These are phyloP conservation scores for Lamellibrachia columna DNA, from an alignment of 2,888 invertebrate species.

Conservation along the genomic window DNA sequence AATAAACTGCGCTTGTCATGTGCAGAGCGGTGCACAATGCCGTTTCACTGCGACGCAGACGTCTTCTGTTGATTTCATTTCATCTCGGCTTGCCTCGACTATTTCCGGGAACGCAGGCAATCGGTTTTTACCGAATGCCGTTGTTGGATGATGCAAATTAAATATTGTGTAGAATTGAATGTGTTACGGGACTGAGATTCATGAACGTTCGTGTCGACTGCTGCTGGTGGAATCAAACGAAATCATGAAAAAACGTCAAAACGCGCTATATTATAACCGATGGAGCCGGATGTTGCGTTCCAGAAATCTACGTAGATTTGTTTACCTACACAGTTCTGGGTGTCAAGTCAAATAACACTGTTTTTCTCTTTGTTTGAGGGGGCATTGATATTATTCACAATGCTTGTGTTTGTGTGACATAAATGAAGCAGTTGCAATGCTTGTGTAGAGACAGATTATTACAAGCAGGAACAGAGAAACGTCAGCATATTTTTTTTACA, in stretches of 20 bases:
- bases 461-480: not conserved
- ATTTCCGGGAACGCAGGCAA: not conserved
- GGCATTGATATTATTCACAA: not conserved
- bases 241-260: not conserved
- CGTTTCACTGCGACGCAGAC: not conserved
- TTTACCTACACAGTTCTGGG: no score
- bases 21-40: not conserved
- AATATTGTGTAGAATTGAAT: not conserved
- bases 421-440: not conserved
- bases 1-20: not conserved
- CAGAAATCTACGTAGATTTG: not conserved
- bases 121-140: not conserved
- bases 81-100: not conserved
- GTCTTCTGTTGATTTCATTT: not conserved
- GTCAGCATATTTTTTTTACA: not conserved
- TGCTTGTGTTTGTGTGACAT: not conserved
- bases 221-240: not conserved
- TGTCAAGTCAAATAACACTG: no score
- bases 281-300: not conserved
- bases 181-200: not conserved
- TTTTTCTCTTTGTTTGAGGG: no score
- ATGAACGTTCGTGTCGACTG: not conserved
- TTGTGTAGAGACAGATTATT: no score
- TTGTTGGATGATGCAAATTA: not conserved
- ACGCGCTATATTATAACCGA: not conserved